Percentiles rank a stretch among this genome's conserved stretches.
These are phyloP conservation scores for Brenthis ino DNA, from an alignment of 2,888 invertebrate species.

Conservation along the genomic window DNA sequence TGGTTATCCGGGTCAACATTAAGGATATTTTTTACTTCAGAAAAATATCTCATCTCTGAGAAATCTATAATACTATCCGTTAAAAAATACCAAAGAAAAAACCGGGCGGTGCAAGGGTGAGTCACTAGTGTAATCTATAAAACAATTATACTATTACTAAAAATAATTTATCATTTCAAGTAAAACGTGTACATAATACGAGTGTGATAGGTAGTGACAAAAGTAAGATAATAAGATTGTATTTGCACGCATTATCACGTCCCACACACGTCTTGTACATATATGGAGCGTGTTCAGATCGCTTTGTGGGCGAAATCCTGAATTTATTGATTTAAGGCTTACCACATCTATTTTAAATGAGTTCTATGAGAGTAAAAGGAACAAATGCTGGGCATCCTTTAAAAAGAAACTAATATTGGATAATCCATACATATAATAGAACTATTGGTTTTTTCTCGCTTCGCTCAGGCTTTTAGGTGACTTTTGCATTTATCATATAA, in stretches of 20 bases:
- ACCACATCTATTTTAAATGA: conserved; percentile 40
- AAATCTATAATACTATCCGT: too few species aligned
- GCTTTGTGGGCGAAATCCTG: conserved; percentile 68
- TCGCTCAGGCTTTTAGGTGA: too few species aligned
- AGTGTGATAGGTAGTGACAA: conserved; percentile 2
- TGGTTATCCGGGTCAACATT: too few species aligned
- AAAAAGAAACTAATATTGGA: too few species aligned
- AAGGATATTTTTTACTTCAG: too few species aligned
- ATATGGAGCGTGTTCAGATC: conserved; percentile 61
- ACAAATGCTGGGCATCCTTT: not conserved
- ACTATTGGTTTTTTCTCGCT: not conserved
- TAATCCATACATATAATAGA: not conserved
- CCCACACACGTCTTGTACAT: conserved; percentile 55
- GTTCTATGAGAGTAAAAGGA: not conserved
- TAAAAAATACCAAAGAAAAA: too few species aligned
- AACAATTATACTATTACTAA: too few species aligned
- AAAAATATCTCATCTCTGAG: too few species aligned
- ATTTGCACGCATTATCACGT: conserved; percentile 41
- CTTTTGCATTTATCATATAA: too few species aligned
- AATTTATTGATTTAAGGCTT: conserved; percentile 65
- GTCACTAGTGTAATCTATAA: too few species aligned
- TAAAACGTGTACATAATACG: not conserved
- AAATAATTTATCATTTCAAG: too few species aligned
- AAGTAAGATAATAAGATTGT: conserved; percentile 30
- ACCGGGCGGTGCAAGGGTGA: too few species aligned